Conservation (phyloP, 2,888 invertebrate species). For the Dryobotodes eremita region DNA sequence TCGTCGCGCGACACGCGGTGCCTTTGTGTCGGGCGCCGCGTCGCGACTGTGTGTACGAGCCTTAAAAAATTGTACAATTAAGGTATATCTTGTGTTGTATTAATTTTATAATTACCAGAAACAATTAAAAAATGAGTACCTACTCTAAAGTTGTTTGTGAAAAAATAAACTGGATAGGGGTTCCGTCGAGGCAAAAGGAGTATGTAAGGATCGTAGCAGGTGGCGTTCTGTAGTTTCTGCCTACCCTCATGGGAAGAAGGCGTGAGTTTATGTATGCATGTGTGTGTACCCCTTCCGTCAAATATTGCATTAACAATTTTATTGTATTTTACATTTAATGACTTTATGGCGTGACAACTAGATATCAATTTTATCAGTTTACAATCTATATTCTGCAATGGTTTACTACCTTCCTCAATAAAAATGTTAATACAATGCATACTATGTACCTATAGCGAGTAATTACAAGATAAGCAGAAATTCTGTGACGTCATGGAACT, state of each 20-base stretch:
- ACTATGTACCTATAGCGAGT: not conserved
- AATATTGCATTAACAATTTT: slow-evolving; percentile 12
- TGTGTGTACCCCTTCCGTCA: not conserved
- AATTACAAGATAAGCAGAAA: not conserved
- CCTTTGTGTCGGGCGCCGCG: too few species aligned
- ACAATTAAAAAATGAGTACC: slow-evolving; percentile 10
- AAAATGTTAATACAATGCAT: not conserved
- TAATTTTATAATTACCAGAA: slow-evolving; percentile 34
- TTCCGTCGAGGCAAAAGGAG: too few species aligned
- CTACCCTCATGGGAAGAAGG: too few species aligned
- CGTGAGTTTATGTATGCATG: too few species aligned
- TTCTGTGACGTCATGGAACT: slow-evolving; percentile 8
- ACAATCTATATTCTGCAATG: not conserved
- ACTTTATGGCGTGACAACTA: slow-evolving; percentile 3
- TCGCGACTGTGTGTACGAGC: too few species aligned
- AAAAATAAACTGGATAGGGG: slow-evolving; percentile 19
- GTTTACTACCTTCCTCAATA: slow-evolving; percentile 3
- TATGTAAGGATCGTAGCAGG: too few species aligned
- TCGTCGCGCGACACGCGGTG: too few species aligned
- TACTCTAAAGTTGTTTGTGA: slow-evolving; percentile 1
- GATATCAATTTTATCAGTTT: not conserved
- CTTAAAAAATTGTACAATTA: not conserved
- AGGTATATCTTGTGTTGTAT: not conserved
- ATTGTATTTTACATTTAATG: slow-evolving; percentile 12
- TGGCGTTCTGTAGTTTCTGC: too few species aligned